These are phyloP conservation scores for Knipowitschia caucasica DNA, from an alignment of 2,797 vertebrate species.

Conservation along the genomic window DNA sequence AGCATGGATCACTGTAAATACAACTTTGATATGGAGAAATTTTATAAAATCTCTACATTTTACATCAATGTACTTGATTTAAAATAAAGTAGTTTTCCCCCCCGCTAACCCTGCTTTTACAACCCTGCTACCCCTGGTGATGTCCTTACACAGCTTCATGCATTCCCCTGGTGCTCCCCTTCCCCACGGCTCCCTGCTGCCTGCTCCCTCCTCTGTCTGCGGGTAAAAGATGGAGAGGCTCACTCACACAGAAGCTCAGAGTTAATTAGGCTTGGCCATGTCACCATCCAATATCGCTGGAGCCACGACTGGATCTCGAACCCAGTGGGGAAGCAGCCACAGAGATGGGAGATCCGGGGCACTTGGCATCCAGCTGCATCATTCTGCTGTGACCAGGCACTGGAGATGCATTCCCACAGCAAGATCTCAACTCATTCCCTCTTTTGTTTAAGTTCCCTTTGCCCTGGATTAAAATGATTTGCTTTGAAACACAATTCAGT, in stretches of 20 bases:
- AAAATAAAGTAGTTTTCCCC: conserved; percentile 14
- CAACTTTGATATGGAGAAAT: no score
- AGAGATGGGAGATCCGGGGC: conserved; percentile 61
- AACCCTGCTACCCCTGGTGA: conserved; percentile 46
- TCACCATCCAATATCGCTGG: conserved; percentile 56
- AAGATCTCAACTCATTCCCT: background rate
- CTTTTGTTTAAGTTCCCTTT: background rate
- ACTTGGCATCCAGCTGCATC: conserved; percentile 50
- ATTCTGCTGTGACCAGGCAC: conserved; percentile 22
- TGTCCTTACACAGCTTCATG: conserved; percentile 42
- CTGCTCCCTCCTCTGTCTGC: conserved; percentile 37
- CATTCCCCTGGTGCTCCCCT: conserved; percentile 29
- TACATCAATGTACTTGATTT: background rate
- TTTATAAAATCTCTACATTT: no score
- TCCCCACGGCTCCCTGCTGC: background rate
- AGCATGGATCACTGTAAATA: no score
- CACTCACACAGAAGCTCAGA: conserved; percentile 61
- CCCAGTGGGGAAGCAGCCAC: conserved; percentile 59
- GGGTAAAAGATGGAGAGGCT: conserved; percentile 61
- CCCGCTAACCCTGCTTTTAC: conserved; percentile 41
- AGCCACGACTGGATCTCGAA: conserved; percentile 55
- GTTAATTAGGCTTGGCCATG: conserved; percentile 71
- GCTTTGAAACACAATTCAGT: no score
- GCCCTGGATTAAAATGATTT: background rate
- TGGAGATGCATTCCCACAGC: conserved; percentile 10